Evolutionary conservation across 2,113 vertebrate genomes (phyloP), one percentile per base, ranked within the genome.

Genomic region (Mesembrinibis cayennensis): DNA sequence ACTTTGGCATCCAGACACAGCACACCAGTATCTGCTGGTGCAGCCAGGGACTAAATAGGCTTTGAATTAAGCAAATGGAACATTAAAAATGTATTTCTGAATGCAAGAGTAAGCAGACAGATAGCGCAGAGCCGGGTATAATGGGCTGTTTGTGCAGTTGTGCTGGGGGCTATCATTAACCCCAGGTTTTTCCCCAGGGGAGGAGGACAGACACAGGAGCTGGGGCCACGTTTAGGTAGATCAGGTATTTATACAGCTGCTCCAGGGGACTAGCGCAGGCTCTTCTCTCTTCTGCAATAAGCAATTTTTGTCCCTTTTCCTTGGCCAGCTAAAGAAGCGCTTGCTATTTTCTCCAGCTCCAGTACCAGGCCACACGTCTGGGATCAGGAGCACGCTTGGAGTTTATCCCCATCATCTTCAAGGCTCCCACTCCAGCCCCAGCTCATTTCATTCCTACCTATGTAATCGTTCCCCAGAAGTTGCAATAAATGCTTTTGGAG

Each of bases 11-110:
- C 45, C 62, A 65, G 40, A 42, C 29, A 22, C 7, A 0, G 81
- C 29, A 6, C 66, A 49, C 26, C 14, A 3, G 44, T 9, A 59
- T 14, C 85, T 53, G 40, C 65, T 86, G 18, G 22, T 26, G 42
- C 78, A 56, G 66, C 61, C 74, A 25, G 59, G 82, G 84, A 90
- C 25, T 20, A 85, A 77, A 29, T 29, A 45, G 52, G 61, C 58
- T 85, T 47, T 77, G 82, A 92, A 81, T 92, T 80, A 86, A 90
- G 67, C 71, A 78, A 95, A 92, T 16, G 14, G 47, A 73, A 78
- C 62, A 95, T 96, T 93, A 94, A 90, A 91, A 94, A 90, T 88
- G 85, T n/a, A 89, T 96, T 93, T 73, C 45, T 90, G 79, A 92
- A 59, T 32, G 50, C 88, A 71, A 58, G 50, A 66, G 59, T 10